Percentiles rank a stretch among this genome's conserved stretches.
phyloP scores from a whole-genome alignment of 2,113 vertebrate genomes.

The Dicerorhinus sumatrensis region DNA sequence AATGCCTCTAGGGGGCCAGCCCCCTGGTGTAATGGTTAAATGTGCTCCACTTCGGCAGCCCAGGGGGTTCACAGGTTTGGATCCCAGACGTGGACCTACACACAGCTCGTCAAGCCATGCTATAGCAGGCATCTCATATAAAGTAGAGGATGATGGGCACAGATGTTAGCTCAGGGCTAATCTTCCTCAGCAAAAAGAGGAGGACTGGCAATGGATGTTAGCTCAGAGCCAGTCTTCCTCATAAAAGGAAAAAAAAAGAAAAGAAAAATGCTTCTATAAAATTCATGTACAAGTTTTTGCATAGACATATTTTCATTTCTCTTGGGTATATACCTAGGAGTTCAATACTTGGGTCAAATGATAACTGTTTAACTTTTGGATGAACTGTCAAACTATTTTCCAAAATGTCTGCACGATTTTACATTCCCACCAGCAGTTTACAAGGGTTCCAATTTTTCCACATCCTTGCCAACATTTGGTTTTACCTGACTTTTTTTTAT shows the following conservation, averaged over 20 bases:
- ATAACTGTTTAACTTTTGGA: not conserved
- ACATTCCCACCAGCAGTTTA: not conserved
- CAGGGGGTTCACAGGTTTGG: no score
- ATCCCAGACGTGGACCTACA: no score
- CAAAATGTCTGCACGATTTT: not conserved
- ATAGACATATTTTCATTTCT: not conserved
- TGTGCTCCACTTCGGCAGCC: no score
- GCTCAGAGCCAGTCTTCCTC: no score
- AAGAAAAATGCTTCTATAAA: not conserved
- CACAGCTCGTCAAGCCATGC: no score
- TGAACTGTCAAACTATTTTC: not conserved
- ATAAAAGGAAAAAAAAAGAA: no score
- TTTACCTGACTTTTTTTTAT: not conserved
- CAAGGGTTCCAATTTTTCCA: not conserved
- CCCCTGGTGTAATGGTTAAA: no score
- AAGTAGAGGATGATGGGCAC: no score
- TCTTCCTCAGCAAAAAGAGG: no score
- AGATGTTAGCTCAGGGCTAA: no score
- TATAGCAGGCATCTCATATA: no score
- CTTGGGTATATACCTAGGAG: not conserved
- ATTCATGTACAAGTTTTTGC: not conserved
- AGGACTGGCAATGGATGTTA: no score
- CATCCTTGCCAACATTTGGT: not conserved
- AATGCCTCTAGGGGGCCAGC: not conserved
- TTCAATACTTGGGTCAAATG: not conserved